Evolutionary conservation across 2,797 vertebrate genomes (phyloP), one percentile per base, ranked within the genome.

Genomic region (Scarus forsteni): DNA sequence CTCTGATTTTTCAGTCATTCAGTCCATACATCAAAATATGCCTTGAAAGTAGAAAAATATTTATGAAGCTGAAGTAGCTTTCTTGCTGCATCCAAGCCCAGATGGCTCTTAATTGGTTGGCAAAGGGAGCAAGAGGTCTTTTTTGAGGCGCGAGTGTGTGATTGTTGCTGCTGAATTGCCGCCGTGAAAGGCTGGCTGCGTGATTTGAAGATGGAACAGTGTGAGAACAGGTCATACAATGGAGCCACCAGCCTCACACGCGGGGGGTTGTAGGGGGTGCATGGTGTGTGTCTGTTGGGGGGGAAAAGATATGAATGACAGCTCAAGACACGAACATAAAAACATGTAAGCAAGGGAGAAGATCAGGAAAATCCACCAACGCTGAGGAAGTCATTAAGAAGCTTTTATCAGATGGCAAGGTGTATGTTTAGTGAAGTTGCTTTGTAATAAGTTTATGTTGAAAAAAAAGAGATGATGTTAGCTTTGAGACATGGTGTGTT

Each of bases 21-120:
- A 27, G 27, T 19, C n/a, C 40, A 72, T 83, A 42, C 11, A 10
- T 48, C 60, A 80, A 71, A 82, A 77, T 38, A 72, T 53, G 70
- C 69, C 16, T 60, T 61, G 50, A 53, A 75, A 66, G 70, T 80
- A 75, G 71, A 35, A 77, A 78, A 88, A 84, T 68, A 68, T 74
- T 87, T 87, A 77, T 90, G 64, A 78, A 82, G 81, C 77, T 76
- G 57, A 75, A 77, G 83, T 87, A 75, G 85, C 68, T 85, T 84
- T 85, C 77, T 82, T 75, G 76, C 93, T 93, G 94, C 94, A 92
- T 93, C 83, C 80, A 79, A 89, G 88, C 94, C 95, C 96, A 97
- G 96, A 96, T 97, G 96, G 96, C 93, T 95, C 94, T 97, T 98
- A 98, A 98, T 97, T 97, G 96, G 96, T 94, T 96, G 95, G 96